Evolutionary conservation across 2,113 vertebrate genomes (phyloP).

Genomic region (Archilochus colubris): DNA sequence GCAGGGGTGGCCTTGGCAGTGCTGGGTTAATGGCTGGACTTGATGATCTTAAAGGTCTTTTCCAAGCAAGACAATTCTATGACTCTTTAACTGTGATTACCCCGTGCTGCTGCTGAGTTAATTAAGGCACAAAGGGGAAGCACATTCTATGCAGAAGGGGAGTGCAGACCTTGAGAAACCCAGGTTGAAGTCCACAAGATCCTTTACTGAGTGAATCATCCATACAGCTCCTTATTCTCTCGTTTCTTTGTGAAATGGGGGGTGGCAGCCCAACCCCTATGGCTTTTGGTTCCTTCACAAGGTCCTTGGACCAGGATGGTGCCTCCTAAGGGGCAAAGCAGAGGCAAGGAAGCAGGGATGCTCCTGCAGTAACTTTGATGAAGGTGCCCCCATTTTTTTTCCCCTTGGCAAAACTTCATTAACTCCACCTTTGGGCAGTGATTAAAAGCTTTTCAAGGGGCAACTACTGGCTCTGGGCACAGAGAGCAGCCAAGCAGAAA

Average conservation of each 20-base stretch:
- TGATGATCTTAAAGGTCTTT: no score
- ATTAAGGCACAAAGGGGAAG: neutral
- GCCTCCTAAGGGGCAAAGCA: neutral
- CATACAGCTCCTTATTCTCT: rapidly evolving
- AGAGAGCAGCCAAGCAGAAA: no score
- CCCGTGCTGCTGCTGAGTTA: neutral
- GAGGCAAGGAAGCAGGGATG: neutral
- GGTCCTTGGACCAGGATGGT: rapidly evolving
- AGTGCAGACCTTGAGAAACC: neutral
- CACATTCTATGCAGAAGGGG: neutral
- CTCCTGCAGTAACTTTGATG: neutral
- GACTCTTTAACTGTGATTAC: neutral
- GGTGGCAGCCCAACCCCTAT: neutral
- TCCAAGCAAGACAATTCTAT: no score
- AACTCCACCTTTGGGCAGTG: rapidly evolving
- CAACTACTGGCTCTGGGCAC: rapidly evolving
- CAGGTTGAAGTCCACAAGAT: rapidly evolving
- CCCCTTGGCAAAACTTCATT: neutral
- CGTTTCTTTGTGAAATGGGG: neutral
- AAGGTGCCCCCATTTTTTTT: neutral
- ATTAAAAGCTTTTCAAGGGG: neutral
- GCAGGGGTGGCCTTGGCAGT: no score
- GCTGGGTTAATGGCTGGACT: no score
- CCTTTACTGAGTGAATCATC: neutral
- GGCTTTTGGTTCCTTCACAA: neutral